Percentiles rank a stretch among this genome's conserved stretches.
phyloP scores from a whole-genome alignment of 2,113 vertebrate genomes.

The Xiphorhynchus elegans region DNA sequence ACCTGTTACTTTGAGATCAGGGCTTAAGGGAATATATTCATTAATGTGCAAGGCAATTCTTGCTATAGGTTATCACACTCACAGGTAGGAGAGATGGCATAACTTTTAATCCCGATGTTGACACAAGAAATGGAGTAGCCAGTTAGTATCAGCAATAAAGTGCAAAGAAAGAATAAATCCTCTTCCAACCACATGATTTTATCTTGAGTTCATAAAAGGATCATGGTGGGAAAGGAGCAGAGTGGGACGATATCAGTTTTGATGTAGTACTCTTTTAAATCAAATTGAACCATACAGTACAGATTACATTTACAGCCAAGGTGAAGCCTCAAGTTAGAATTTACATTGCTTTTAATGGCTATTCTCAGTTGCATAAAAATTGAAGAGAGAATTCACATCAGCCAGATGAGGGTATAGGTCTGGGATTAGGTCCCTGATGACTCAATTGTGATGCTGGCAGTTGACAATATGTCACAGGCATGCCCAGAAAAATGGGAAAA shows the following conservation, averaged over 20 bases:
- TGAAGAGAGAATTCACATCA: neutral
- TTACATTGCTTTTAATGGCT: neutral
- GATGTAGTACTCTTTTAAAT: neutral
- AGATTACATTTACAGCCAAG: neutral
- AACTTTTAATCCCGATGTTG: neutral
- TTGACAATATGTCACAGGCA: rapidly evolving
- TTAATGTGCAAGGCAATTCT: neutral
- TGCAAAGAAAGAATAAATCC: neutral
- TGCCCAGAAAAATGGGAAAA: neutral
- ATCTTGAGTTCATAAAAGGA: neutral
- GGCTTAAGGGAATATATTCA: neutral
- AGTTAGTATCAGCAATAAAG: neutral
- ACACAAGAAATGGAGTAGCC: neutral
- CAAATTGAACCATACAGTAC: rapidly evolving
- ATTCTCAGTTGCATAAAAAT: neutral
- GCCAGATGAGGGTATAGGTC: neutral
- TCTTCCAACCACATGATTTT: neutral
- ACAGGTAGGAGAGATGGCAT: neutral
- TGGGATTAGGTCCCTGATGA: neutral
- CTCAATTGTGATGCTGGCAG: rapidly evolving
- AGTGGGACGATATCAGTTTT: neutral
- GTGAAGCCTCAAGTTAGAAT: neutral
- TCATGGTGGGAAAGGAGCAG: rapidly evolving
- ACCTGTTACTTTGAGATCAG: neutral
- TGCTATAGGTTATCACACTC: neutral